These are phyloP conservation scores for Calonectris borealis DNA, from an alignment of 2,113 vertebrate species.

Conservation along the genomic window DNA sequence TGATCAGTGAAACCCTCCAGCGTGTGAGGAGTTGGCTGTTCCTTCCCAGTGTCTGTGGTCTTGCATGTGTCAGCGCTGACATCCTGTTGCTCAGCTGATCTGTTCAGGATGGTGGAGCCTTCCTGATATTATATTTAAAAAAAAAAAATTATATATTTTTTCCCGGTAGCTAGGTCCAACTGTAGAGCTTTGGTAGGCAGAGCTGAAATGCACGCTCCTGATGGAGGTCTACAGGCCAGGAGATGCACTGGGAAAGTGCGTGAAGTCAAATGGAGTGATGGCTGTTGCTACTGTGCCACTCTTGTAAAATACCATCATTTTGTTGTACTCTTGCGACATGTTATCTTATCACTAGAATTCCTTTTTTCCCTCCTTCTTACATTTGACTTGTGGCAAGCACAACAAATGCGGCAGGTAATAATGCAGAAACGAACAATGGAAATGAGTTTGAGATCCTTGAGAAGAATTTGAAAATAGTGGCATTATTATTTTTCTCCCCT, in stretches of 20 bases:
- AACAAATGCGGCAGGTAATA: neutral
- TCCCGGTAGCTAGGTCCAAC: neutral
- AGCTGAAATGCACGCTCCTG: neutral
- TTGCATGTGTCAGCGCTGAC: neutral
- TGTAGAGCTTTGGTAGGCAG: neutral
- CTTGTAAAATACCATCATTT: neutral
- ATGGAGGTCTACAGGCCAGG: neutral
- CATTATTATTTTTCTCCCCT: neutral
- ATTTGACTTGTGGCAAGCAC: neutral
- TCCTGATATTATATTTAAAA: neutral
- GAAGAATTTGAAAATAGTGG: neutral
- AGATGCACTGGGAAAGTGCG: neutral
- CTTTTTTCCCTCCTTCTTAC: neutral
- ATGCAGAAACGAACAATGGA: neutral
- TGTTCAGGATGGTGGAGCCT: neutral
- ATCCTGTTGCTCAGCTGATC: neutral
- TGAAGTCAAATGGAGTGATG: neutral
- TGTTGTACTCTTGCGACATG: neutral
- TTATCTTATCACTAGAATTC: neutral
- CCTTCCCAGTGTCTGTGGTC: neutral
- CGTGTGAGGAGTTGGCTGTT: fast-evolving
- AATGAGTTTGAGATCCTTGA: neutral
- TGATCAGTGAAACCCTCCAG: neutral
- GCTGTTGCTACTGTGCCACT: neutral
- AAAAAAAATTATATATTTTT: neutral